Evolutionary conservation across 2,888 invertebrate species (phyloP).

Genomic region (Megamerina dolium): DNA sequence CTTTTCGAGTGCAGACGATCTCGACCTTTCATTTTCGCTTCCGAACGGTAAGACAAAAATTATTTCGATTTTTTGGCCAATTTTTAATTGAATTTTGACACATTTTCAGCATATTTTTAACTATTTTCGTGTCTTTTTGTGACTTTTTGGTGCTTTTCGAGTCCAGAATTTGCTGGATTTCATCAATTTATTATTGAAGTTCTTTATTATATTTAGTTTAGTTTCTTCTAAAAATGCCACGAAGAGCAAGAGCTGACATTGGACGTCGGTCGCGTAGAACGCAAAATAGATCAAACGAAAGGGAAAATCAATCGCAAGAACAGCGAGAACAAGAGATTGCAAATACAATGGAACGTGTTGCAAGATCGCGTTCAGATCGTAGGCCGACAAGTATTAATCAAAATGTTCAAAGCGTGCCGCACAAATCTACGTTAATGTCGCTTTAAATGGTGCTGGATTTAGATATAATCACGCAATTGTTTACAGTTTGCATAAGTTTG

Average conservation of each 20-base stretch:
- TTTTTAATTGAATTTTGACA: no score
- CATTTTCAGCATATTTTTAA: no score
- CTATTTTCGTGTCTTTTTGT: no score
- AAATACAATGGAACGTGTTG: conserved; percentile 9
- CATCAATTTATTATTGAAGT: conserved; percentile 3
- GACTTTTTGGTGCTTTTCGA: no score
- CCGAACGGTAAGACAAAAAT: no score
- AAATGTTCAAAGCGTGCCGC: conserved; percentile 9
- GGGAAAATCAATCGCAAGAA: conserved; percentile 11
- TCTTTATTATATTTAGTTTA: conserved; percentile 5
- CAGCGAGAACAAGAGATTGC: conserved; percentile 10
- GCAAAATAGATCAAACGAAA: conserved; percentile 9
- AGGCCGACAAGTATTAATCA: conserved; percentile 8
- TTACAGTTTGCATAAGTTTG: no score
- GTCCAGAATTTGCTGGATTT: no score
- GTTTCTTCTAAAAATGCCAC: conserved; percentile 9
- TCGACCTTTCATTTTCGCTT: no score
- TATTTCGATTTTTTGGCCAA: no score
- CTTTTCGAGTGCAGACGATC: no score
- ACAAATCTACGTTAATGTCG: conserved; percentile 8
- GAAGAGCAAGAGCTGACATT: conserved; percentile 8
- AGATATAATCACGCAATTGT: no score
- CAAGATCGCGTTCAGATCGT: conserved; percentile 10
- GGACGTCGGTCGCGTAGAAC: conserved; percentile 6
- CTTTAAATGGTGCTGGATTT: no score